Conservation (phyloP, 2,797 vertebrate genomes). For the Nyctalus aviator region DNA sequence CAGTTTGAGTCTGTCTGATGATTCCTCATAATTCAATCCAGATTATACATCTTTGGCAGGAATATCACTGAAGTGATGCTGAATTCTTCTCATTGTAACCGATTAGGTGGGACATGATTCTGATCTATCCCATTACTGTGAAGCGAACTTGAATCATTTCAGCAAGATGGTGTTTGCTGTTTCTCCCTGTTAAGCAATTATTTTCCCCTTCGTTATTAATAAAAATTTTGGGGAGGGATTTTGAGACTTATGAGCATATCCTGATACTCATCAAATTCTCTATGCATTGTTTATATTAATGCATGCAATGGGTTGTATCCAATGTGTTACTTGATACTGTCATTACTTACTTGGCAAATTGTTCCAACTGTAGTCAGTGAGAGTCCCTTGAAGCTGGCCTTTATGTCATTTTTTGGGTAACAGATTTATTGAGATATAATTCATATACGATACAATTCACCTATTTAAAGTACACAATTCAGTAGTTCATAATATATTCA, state of each 20-base stretch:
- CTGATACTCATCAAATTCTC: conserved; percentile 13
- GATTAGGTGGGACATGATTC: background rate
- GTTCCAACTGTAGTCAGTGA: background rate
- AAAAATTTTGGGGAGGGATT: background rate
- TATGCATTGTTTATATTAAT: background rate
- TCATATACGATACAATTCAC: background rate
- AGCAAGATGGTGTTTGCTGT: background rate
- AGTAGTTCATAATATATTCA: background rate
- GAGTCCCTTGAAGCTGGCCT: background rate
- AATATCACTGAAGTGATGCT: background rate
- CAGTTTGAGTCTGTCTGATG: background rate
- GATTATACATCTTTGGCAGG: background rate
- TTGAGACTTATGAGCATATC: background rate
- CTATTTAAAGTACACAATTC: background rate
- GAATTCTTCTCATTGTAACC: background rate
- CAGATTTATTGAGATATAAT: background rate
- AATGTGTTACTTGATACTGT: background rate
- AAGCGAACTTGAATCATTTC: background rate
- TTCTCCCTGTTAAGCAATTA: background rate
- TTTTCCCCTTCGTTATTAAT: conserved; percentile 20
- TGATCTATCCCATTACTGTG: background rate
- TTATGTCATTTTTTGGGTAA: background rate
- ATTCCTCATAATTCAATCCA: background rate
- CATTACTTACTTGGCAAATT: conserved; percentile 25
- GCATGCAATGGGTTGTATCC: background rate